These are phyloP conservation scores for Pteromalus puparum DNA, from an alignment of 1,140 invertebrate species.

Conservation along the genomic window DNA sequence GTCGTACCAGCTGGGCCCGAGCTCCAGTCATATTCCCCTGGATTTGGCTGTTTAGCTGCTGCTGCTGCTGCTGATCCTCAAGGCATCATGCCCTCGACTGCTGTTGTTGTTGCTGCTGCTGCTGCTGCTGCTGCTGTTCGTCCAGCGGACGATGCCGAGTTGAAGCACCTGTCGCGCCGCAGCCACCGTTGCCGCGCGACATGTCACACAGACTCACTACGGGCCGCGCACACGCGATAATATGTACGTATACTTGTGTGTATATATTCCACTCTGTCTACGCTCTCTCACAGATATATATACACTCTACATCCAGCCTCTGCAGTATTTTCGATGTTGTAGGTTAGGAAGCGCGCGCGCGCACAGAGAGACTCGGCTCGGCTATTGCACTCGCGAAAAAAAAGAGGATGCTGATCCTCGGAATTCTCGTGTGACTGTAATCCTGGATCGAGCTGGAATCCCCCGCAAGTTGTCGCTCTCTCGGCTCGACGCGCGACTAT, in stretches of 20 bases:
- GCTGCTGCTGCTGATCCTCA: background rate
- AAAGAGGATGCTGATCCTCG: background rate
- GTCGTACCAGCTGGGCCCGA: constrained; percentile 57
- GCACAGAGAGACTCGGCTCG: background rate
- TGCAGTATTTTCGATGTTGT: too few relatives aligned
- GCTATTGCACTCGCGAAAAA: background rate
- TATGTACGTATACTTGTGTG: background rate
- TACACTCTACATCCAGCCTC: too few relatives aligned
- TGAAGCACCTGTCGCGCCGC: constrained; percentile 30
- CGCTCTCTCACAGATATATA: background rate
- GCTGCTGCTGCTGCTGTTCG: background rate
- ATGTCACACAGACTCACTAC: constrained; percentile 6
- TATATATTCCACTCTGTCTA: constrained; percentile 16
- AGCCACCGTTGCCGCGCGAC: constrained; percentile 8
- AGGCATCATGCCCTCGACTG: background rate
- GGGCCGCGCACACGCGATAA: constrained; percentile 29
- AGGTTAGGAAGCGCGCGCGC: background rate
- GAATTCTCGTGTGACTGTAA: too few relatives aligned
- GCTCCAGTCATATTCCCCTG: constrained; percentile 41
- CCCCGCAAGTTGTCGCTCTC: background rate
- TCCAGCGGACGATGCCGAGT: background rate
- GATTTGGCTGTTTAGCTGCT: background rate
- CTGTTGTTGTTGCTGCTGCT: background rate
- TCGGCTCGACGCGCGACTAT: background rate
- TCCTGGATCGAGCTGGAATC: too few relatives aligned